Evolutionary conservation across 2,888 invertebrate genomes (phyloP), one percentile per base, ranked within the genome.

Genomic region (Scotopteryx bipunctaria): DNA sequence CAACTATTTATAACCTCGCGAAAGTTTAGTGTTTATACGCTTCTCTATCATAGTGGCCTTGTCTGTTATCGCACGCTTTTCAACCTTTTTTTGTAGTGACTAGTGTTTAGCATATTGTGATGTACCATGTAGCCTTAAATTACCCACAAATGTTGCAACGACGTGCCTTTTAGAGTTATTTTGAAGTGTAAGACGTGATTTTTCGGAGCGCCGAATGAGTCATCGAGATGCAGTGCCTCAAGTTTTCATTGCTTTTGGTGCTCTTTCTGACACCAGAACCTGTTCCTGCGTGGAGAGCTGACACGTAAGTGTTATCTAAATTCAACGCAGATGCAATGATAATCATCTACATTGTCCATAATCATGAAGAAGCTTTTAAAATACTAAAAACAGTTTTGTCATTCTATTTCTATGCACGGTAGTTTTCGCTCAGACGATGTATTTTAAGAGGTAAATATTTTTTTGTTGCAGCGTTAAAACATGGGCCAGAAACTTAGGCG

Each of bases 401-500:
- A n/a, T n/a, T n/a, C n/a, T n/a, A n/a, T n/a, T n/a, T n/a, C n/a
- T n/a, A n/a, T n/a, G n/a, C n/a, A n/a, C n/a, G n/a, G n/a, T n/a
- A n/a, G n/a, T n/a, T n/a, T n/a, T n/a, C n/a, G n/a, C n/a, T n/a
- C n/a, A n/a, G n/a, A 23, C 11, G 15, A 5, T 31, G 13, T 31
- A 11, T 5, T 6, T 13, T 5, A n/a, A 27, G 3, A 5, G 5
- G 9, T 1, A 25, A 5, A 8, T n/a, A 32, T 15, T 15, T 27
- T 25, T 46, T 33, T 46, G 23, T 61, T 63, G 2, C 83, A 97
- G 97, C 57, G 94, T 97, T 36, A 93, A 93, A 73, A 92, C 92
- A 85, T 97, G 97, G 97, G 96, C 96, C 14, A 91, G 93, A 58
- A 91, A 91, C 52, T 92, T 97, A 54, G 97, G 97, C 21, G 93